A percentile compares a stretch with the other conserved stretches of the same genome.
Conservation (phyloP, 2,888 invertebrate species). For the Eurytoma californica region DNA sequence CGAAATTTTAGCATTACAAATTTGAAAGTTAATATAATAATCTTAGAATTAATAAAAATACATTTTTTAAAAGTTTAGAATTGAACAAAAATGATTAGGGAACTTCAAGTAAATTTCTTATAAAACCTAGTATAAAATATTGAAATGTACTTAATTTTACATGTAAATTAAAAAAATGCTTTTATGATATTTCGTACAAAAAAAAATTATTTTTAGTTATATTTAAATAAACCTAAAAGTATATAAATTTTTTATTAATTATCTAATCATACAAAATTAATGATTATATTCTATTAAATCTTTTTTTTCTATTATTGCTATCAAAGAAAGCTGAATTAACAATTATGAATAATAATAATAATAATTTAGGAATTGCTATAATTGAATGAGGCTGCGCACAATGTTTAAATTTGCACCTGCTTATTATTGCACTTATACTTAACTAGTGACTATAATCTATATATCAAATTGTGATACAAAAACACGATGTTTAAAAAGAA, state of each 20-base stretch:
- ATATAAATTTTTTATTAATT: no score
- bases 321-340: neutral
- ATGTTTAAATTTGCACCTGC: constrained; percentile 44
- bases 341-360: constrained; percentile 14
- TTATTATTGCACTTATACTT: constrained; percentile 47
- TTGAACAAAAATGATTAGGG: neutral
- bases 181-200: neutral
- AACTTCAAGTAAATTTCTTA: neutral
- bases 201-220: neutral
- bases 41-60: neutral
- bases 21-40: neutral
- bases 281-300: constrained; percentile 24
- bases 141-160: neutral
- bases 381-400: constrained; percentile 34
- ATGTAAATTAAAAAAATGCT: neutral
- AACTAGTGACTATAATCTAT: constrained; percentile 40
- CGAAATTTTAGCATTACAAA: neutral
- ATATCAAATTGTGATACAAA: constrained; percentile 51
- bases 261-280: constrained; percentile 3
- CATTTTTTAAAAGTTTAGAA: neutral
- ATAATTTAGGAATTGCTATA: constrained; percentile 16
- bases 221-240: no score
- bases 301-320: no score
- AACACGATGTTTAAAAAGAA: constrained; percentile 24
- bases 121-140: neutral